Evolutionary conservation across 2,888 invertebrate genomes (phyloP), one percentile per base, ranked within the genome.

Genomic region (Furcula furcula): DNA sequence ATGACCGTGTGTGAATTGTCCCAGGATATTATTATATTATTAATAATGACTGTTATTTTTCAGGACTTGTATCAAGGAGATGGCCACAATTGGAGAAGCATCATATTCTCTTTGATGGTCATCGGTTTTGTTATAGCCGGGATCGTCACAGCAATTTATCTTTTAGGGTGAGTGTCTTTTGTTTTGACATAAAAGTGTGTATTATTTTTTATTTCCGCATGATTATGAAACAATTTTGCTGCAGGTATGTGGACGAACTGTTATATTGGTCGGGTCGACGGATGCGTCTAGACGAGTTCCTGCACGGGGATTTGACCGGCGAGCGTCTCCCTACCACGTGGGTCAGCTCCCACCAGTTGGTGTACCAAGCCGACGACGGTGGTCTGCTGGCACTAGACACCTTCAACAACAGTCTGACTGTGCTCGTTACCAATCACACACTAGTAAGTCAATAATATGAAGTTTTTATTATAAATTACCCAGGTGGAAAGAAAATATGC

Each of bases 61-160:
- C 88, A 94, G 94, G 94, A 95, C 80, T 92, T 95, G 78, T 93
- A 95, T 78, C 91, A 92, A 52, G 93, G 92, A 58, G 95, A 95
- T 80, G 95, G 95, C 49, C 94, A 95, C 90, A 96, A 96, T 81
- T 96, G 96, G 96, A 92, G 94, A 80, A 95, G 95, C 78, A 95
- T 96, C 73, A 90, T 96, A 76, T 94, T 96, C 82, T 95, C 95
- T 50, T 90, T 96, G 76, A 91, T 95, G 89, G 96, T 96, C 77
- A 96, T 96, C 86, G 93, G 94, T 78, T 91, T 93, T 84, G 95
- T 96, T 67, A 94, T 96, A 85, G 93, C 95, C 60, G 96, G 96
- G 52, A 96, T 96, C 72, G 94, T 95, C 61, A 95, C 95, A 63
- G 96, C 96, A 69, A 96, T 96, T 86, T 95, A 95, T 90, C 92